Conservation (phyloP, 2,113 vertebrate species). For the Corythornis vintsioides region DNA sequence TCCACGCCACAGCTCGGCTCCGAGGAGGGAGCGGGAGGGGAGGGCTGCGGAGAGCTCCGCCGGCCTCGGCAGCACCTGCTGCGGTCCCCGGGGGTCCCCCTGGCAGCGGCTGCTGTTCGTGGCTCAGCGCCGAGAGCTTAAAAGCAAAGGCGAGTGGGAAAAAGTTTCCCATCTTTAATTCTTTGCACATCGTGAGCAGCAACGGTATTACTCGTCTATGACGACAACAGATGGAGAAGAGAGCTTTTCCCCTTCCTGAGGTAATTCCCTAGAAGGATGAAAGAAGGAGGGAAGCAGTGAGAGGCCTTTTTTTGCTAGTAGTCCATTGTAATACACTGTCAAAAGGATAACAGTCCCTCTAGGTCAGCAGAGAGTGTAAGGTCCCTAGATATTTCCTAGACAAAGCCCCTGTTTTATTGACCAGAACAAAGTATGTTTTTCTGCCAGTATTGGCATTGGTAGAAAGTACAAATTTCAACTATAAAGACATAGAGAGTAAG, state of each 20-base stretch:
- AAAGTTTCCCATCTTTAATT: conserved; percentile 22
- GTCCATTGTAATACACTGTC: not conserved
- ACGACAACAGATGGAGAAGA: not conserved
- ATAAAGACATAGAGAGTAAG: not conserved
- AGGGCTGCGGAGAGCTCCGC: not conserved
- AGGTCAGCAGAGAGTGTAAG: not conserved
- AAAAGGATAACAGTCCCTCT: not conserved
- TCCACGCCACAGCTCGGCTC: not conserved
- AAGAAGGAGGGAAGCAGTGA: not conserved
- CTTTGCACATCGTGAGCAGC: not conserved
- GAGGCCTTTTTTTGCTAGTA: not conserved
- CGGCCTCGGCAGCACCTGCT: not conserved
- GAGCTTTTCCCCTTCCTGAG: not conserved
- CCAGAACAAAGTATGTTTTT: not conserved
- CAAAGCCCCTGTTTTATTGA: not conserved
- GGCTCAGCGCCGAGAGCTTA: not conserved
- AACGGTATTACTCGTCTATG: not conserved
- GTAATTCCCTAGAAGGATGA: not conserved
- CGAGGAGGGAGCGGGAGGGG: not conserved
- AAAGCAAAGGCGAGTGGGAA: not conserved
- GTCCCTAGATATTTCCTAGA: not conserved
- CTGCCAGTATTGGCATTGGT: not conserved
- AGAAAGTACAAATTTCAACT: not conserved
- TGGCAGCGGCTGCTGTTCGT: not conserved
- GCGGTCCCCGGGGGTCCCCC: not conserved